Evolutionary conservation across 2,113 vertebrate genomes (phyloP).

Genomic region (Catharus bicknelli): DNA sequence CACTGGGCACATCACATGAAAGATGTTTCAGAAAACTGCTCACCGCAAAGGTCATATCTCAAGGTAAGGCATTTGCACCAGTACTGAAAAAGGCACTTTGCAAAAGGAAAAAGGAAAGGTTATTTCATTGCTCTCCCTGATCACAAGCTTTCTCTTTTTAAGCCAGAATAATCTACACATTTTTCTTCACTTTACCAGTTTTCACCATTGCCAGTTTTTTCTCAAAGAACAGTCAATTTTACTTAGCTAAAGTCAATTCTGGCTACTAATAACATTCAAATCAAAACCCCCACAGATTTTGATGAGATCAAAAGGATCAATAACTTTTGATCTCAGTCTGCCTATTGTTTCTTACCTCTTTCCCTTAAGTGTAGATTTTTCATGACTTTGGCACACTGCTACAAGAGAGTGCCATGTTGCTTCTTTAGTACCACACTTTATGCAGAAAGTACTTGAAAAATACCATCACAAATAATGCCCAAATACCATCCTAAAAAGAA

Average conservation of each 20-base stretch:
- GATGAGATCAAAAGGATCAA: not conserved
- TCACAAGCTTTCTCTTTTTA: rapidly evolving
- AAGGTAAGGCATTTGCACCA: not conserved
- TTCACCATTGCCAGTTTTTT: not conserved
- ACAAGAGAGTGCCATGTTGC: not conserved
- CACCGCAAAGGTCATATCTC: not conserved
- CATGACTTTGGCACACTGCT: not conserved
- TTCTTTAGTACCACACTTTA: not conserved
- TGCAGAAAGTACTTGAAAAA: not conserved
- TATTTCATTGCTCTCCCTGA: not conserved
- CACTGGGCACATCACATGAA: not conserved
- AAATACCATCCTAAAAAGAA: not conserved
- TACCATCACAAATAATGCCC: not conserved
- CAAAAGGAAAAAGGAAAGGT: not conserved
- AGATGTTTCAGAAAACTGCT: not conserved
- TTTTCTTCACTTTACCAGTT: not conserved
- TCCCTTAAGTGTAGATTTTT: not conserved
- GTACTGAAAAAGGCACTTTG: not conserved
- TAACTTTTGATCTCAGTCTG: not conserved
- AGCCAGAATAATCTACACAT: not conserved
- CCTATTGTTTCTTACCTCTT: not conserved
- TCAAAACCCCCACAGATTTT: not conserved
- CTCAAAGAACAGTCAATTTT: not conserved
- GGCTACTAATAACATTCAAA: not conserved
- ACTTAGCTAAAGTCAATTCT: not conserved